These are phyloP conservation scores for Nebria salina DNA, from an alignment of 2,888 invertebrate species.

Conservation along the genomic window DNA sequence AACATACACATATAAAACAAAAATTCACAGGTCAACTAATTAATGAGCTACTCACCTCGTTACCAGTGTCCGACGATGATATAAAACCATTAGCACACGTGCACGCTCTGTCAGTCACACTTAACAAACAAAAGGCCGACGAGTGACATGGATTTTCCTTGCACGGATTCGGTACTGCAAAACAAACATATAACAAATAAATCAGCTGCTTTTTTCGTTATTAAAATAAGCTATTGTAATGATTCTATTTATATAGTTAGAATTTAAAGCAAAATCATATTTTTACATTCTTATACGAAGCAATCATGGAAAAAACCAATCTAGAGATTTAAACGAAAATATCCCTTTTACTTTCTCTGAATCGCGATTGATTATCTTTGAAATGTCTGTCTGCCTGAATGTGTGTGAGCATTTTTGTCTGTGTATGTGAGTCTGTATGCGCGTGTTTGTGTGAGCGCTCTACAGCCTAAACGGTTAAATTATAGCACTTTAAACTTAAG, in stretches of 20 bases:
- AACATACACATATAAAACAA: not conserved
- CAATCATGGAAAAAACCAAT: not conserved
- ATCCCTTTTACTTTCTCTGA: too few relatives aligned
- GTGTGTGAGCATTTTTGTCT: too few relatives aligned
- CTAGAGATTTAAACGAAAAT: not conserved
- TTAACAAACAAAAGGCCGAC: constrained; percentile 69
- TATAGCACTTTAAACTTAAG: too few relatives aligned
- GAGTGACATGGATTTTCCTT: constrained; percentile 68
- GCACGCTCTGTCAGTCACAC: constrained; percentile 58
- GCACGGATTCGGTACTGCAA: constrained; percentile 69
- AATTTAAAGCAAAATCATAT: too few relatives aligned
- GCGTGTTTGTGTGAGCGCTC: too few relatives aligned
- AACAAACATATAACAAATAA: constrained; percentile 25
- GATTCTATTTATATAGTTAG: too few relatives aligned
- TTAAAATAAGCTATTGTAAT: not conserved
- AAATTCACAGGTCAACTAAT: constrained; percentile 14
- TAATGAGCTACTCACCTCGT: constrained; percentile 34
- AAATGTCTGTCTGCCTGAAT: too few relatives aligned
- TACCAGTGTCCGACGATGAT: constrained; percentile 52
- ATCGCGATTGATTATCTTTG: too few relatives aligned
- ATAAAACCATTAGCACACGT: constrained; percentile 60
- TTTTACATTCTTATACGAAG: too few relatives aligned
- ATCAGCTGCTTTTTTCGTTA: not conserved
- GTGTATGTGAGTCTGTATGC: too few relatives aligned
- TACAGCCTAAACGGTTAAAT: too few relatives aligned